Evolutionary conservation across 2,113 vertebrate genomes (phyloP), one percentile per base, ranked within the genome.

Genomic region (Melospiza melodia): DNA sequence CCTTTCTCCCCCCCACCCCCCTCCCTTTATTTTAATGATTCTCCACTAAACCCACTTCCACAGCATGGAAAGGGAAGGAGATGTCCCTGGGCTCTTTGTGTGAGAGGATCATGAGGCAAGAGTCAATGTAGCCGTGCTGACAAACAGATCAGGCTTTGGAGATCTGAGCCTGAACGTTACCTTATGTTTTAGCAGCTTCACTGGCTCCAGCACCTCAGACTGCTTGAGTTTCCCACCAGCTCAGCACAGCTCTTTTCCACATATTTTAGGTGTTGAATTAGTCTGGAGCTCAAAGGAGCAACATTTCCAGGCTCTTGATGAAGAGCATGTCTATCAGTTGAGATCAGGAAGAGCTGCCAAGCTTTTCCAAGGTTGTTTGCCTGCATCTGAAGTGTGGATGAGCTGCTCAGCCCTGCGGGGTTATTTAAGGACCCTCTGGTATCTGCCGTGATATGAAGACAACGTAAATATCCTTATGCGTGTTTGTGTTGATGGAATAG

Each of bases 281-380:
- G 87, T 86, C 81, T 72, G 31, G 41, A 89, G 52, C 79, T 77
- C 68, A 84, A 80, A 81, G 44, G 30, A 80, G 39, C 35, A 81
- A n/a, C 24, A 4, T 65, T 93, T 92, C 69, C 87, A 66, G 31
- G 28, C 58, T 41, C 46, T 52, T 68, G 57, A 76, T 79, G 94
- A 84, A 51, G 82, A 92, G 46, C 74, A 33, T 20, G 27, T 93
- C 89, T 84, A 78, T 76, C 33, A 27, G 49, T 52, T 66, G 81
- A 88, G 72, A 91, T 79, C 68, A 39, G 86, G 93, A 95, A 72
- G 76, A 37, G 57, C 37, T 93, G 96, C 93, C 93, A 96, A 89
- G 71, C 14, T 72, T 76, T 35, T 52, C 18, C 7, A 37, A 68
- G 77, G 22, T 12, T 2, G 2, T 48, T 83, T 62, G 46, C 84